Percentiles rank a stretch among this genome's conserved stretches.
Evolutionary conservation across 1,140 invertebrate genomes (phyloP).

Genomic region (Sesamia nonagrioides): DNA sequence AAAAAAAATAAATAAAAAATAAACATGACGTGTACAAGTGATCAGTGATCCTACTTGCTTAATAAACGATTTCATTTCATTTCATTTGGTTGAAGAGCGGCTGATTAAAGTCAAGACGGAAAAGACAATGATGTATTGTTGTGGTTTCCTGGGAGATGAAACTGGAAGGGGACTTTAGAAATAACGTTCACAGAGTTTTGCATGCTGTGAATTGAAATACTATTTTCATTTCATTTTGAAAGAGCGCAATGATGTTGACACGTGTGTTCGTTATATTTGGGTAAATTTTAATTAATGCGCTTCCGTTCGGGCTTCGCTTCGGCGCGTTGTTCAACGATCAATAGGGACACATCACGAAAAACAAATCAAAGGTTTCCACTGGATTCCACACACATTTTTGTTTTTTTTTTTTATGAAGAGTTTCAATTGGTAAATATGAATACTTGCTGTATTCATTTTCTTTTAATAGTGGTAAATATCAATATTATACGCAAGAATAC

Average conservation of each 20-base stretch:
- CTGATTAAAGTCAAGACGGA: constrained; percentile 31
- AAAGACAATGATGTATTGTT: constrained; percentile 22
- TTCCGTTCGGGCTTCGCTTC: neutral
- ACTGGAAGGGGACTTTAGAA: neutral
- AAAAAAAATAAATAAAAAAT: no score
- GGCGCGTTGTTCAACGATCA: neutral
- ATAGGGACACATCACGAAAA: neutral
- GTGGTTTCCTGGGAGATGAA: neutral
- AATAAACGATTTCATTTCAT: no score
- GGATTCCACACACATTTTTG: neutral
- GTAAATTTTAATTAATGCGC: constrained; percentile 4
- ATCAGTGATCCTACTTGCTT: no score
- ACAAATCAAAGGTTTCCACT: neutral
- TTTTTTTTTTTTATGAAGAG: neutral
- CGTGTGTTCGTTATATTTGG: neutral
- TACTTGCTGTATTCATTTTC: neutral
- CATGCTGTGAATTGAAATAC: neutral
- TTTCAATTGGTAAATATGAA: neutral
- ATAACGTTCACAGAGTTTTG: neutral
- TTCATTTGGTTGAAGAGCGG: neutral
- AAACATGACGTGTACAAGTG: no score
- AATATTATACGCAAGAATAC: neutral
- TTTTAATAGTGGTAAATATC: neutral
- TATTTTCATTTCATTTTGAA: neutral
- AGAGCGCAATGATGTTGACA: neutral